Conservation (phyloP, 2,113 vertebrate genomes). For the Chloebia gouldiae region DNA sequence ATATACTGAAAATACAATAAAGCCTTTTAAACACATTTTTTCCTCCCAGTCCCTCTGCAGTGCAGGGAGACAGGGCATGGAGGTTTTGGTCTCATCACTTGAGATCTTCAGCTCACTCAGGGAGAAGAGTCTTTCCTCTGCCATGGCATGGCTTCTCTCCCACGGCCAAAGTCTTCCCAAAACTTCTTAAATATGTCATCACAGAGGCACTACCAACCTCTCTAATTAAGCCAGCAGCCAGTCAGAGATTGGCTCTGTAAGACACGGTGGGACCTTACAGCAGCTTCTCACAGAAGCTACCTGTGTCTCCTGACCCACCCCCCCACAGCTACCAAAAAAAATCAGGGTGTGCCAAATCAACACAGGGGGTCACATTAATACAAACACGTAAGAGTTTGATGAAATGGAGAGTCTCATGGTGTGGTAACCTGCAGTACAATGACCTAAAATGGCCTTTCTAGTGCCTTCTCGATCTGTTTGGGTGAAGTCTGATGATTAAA, state of each 20-base stretch:
- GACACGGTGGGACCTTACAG: not conserved
- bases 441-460: not conserved
- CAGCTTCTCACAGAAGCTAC: not conserved
- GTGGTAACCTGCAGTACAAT: not conserved
- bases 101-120: not conserved
- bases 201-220: rapidly evolving
- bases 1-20: not conserved
- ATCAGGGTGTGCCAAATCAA: not conserved
- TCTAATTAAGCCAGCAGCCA: not conserved
- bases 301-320: not conserved
- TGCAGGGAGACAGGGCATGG: not conserved
- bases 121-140: not conserved
- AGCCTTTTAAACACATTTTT: not conserved
- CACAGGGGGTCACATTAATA: not conserved
- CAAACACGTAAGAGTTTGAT: not conserved
- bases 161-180: no score
- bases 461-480: not conserved
- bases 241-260: no score
- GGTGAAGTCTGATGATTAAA: not conserved
- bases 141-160: no score
- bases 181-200: not conserved
- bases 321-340: not conserved
- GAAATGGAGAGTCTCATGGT: not conserved
- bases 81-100: not conserved
- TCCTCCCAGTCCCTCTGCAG: rapidly evolving